Evolutionary conservation across 2,888 invertebrate species (phyloP).

Genomic region (Pterostichus niger): DNA sequence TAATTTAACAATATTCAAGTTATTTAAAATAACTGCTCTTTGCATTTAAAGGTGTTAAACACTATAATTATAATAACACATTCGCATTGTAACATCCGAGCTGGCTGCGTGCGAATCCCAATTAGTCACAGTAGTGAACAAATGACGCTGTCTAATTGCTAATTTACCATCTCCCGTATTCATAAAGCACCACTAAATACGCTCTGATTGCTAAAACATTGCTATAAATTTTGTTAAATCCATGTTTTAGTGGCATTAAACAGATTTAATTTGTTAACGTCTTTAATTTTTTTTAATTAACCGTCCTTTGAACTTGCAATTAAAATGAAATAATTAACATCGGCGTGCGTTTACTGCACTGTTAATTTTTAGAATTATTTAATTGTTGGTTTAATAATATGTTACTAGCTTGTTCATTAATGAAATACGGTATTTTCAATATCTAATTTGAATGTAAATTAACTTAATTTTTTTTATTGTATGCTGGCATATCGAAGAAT

Average conservation of each 20-base stretch:
- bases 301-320: slow-evolving; percentile 35
- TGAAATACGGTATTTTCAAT: slow-evolving; percentile 11
- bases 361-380: slow-evolving; percentile 40
- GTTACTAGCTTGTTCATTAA: slow-evolving; percentile 27
- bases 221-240: slow-evolving; percentile 49
- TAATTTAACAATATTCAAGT: slow-evolving; percentile 5
- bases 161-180: slow-evolving; percentile 38
- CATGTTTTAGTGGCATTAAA: slow-evolving; percentile 15
- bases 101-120: slow-evolving; percentile 11
- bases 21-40: slow-evolving; percentile 36
- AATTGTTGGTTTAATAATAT: slow-evolving; percentile 49
- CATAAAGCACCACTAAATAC: slow-evolving; percentile 49
- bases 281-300: slow-evolving; percentile 43
- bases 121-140: slow-evolving; percentile 45
- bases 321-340: slow-evolving; percentile 42
- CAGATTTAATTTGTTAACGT: slow-evolving; percentile 10
- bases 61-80: slow-evolving; percentile 36
- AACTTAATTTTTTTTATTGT: no score
- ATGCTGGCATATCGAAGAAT: no score
- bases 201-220: slow-evolving; percentile 47
- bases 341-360: slow-evolving; percentile 33
- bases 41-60: slow-evolving; percentile 29
- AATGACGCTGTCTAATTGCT: slow-evolving; percentile 26
- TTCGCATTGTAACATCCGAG: not conserved
- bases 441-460: no score